Evolutionary conservation across 2,113 vertebrate genomes (phyloP).

Genomic region (Oryzias melastigma): DNA sequence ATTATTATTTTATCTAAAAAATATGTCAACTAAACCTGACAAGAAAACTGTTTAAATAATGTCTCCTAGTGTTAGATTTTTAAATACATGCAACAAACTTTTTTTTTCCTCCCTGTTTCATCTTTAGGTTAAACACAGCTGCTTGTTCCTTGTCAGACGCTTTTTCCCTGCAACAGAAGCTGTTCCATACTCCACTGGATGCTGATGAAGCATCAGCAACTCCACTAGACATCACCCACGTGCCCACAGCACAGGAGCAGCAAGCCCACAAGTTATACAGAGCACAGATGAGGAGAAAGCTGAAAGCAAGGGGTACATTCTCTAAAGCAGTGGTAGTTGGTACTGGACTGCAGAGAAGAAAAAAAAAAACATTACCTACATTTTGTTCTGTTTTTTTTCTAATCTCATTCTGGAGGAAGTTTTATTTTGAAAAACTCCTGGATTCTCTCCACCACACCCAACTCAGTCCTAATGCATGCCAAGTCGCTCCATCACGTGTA

Average conservation of each 20-base stretch:
- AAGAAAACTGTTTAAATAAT: background rate
- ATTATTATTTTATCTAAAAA: no score
- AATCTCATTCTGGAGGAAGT: no score
- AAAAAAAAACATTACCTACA: no score
- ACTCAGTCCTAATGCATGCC: no score
- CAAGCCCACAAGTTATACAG: slow-evolving; percentile 70
- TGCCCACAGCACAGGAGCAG: slow-evolving; percentile 70
- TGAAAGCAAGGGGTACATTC: slow-evolving; percentile 74
- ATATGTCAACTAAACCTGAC: background rate
- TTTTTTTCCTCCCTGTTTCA: no score
- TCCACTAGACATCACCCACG: slow-evolving; percentile 61
- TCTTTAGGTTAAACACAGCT: slow-evolving; percentile 26
- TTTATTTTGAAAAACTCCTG: no score
- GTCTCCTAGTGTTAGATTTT: background rate
- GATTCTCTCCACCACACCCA: no score
- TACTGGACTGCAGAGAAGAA: no score
- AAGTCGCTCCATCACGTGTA: no score
- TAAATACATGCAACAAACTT: background rate
- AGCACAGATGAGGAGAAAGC: slow-evolving; percentile 78
- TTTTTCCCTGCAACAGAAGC: slow-evolving; percentile 46
- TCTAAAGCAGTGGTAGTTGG: background rate
- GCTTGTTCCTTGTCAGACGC: background rate
- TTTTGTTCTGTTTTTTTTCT: no score
- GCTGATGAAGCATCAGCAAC: background rate
- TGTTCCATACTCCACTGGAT: slow-evolving; percentile 56